Percentiles rank a stretch among this genome's conserved stretches.
These are phyloP conservation scores for Drosophila dives DNA, from an alignment of 2,888 invertebrate genomes.

Conservation along the genomic window DNA sequence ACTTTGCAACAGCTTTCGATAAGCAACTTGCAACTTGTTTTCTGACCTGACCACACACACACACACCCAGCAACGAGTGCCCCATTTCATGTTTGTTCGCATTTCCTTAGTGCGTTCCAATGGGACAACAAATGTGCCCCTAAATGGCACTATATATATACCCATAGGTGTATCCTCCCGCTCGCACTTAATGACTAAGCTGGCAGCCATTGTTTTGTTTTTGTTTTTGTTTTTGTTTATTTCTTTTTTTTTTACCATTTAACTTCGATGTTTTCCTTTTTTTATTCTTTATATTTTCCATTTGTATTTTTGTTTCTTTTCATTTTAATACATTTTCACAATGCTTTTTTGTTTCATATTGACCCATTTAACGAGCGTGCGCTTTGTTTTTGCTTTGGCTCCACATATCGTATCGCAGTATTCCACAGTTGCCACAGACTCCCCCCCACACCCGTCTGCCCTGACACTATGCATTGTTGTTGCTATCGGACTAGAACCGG, in stretches of 20 bases:
- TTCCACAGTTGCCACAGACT: constrained; percentile 6
- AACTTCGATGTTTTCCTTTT: constrained; percentile 17
- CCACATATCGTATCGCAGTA: constrained; percentile 24
- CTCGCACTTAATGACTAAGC: constrained; percentile 5
- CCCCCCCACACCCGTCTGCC: background rate
- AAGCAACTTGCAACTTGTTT: constrained; percentile 26
- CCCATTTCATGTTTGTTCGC: constrained; percentile 17
- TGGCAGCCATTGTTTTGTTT: constrained; percentile 22
- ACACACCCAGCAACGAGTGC: background rate
- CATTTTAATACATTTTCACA: constrained; percentile 39
- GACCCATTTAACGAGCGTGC: constrained; percentile 65
- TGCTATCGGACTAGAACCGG: constrained; percentile 29
- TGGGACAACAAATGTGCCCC: constrained; percentile 65
- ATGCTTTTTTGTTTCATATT: constrained; percentile 71
- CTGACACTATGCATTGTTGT: constrained; percentile 4
- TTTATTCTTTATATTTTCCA: background rate
- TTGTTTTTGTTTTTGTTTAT: constrained; percentile 11
- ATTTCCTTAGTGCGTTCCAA: constrained; percentile 49
- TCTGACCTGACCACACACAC: constrained; percentile 16
- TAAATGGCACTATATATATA: constrained; percentile 46
- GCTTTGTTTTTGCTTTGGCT: constrained; percentile 24
- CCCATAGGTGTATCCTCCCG: constrained; percentile 7
- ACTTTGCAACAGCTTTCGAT: constrained; percentile 29
- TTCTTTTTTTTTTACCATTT: constrained; percentile 20
- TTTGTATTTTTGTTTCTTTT: constrained; percentile 18